Conservation (phyloP, 2,888 invertebrate species). For the Himalopsyche tibetana region DNA sequence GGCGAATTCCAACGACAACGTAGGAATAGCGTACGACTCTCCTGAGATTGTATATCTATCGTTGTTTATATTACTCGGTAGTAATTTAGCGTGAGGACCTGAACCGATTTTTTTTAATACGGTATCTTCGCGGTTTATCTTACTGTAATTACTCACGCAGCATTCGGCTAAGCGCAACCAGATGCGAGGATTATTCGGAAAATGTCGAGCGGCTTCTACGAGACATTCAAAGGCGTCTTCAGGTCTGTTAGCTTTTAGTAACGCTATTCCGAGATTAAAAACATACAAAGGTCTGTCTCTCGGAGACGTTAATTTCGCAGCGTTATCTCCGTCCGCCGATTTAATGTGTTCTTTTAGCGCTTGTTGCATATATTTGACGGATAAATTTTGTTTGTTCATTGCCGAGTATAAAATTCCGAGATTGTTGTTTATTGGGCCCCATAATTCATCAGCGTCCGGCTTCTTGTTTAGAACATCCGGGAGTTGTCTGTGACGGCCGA, state of each 20-base stretch:
- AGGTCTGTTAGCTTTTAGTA: conserved; percentile 88
- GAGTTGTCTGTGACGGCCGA: conserved; percentile 72
- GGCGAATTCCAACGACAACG: conserved; percentile 93
- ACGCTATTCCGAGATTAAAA: conserved; percentile 89
- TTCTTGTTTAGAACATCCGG: conserved; percentile 71
- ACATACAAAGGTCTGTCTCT: conserved; percentile 80
- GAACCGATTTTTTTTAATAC: conserved; percentile 74
- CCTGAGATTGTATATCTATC: conserved; percentile 75
- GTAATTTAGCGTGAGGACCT: conserved; percentile 72
- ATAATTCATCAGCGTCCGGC: conserved; percentile 74
- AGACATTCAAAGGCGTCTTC: conserved; percentile 94
- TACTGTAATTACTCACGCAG: conserved; percentile 85
- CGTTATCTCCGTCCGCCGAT: conserved; percentile 71
- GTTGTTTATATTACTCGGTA: conserved; percentile 58
- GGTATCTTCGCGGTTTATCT: conserved; percentile 75
- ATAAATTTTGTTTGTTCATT: conserved; percentile 87
- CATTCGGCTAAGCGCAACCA: conserved; percentile 97
- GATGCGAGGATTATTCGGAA: conserved; percentile 91
- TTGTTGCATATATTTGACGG: conserved; percentile 87
- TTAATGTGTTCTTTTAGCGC: conserved; percentile 83
- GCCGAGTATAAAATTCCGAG: conserved; percentile 88
- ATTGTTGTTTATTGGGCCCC: conserved; percentile 84
- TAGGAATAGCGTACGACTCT: conserved; percentile 90
- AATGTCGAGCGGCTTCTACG: conserved; percentile 89
- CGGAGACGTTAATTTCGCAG: conserved; percentile 70